Percentiles rank a stretch among this genome's conserved stretches.
These are phyloP conservation scores for Aphyosemion australe DNA, from an alignment of 2,113 vertebrate genomes.

Conservation along the genomic window DNA sequence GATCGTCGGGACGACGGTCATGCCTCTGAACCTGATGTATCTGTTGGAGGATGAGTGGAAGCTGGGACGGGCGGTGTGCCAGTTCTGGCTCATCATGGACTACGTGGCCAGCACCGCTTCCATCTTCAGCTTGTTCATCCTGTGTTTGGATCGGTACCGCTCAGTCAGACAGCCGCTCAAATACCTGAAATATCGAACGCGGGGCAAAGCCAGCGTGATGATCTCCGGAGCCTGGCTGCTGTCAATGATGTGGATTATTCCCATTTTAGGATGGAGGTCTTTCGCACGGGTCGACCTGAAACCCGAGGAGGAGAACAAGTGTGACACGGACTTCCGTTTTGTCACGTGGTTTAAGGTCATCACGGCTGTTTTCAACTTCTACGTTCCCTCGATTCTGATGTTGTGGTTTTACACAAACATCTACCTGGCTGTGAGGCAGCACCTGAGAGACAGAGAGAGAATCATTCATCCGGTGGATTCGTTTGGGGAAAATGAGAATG, in stretches of 20 bases:
- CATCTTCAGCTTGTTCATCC: conserved; percentile 91
- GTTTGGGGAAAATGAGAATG: conserved; percentile 62
- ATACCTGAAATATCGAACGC: conserved; percentile 91
- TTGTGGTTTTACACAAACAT: conserved; percentile 91
- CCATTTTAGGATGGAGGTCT: conserved; percentile 89
- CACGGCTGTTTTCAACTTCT: conserved; percentile 92
- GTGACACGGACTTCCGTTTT: conserved; percentile 91
- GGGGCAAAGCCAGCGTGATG: conserved; percentile 82
- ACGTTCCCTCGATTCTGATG: conserved; percentile 91
- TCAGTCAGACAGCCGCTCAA: conserved; percentile 89
- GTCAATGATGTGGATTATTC: conserved; percentile 89
- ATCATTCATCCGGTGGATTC: conserved; percentile 74
- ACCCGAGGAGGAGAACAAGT: conserved; percentile 69
- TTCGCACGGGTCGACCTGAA: conserved; percentile 71
- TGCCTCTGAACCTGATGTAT: conserved; percentile 92
- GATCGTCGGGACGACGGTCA: conserved; percentile 89
- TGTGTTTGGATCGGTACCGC: conserved; percentile 92
- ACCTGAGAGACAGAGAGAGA: conserved; percentile 84
- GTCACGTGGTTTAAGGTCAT: conserved; percentile 94
- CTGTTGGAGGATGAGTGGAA: conserved; percentile 81
- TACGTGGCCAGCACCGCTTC: conserved; percentile 96
- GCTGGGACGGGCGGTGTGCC: conserved; percentile 84
- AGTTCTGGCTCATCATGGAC: conserved; percentile 98
- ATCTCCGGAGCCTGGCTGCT: conserved; percentile 89
- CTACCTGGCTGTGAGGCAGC: conserved; percentile 85